These are phyloP conservation scores for Anthopleura xanthogrammica DNA, from an alignment of 92 coral and sea anemone species.

Conservation along the genomic window DNA sequence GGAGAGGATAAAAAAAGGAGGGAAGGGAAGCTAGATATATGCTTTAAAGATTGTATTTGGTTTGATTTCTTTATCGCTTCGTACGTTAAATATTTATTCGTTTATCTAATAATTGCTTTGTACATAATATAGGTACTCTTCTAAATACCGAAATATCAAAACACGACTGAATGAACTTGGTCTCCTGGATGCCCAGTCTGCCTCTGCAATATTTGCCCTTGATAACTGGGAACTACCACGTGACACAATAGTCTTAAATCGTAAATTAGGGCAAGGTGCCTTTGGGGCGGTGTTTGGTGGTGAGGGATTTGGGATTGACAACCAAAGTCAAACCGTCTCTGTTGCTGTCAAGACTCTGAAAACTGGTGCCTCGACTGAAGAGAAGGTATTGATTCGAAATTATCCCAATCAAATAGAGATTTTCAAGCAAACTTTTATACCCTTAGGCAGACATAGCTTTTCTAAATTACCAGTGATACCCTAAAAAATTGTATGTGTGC, in stretches of 20 bases:
- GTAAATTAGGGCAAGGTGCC: constrained; percentile 80
- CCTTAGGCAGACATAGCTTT: too few species aligned
- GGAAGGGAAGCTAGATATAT: too few species aligned
- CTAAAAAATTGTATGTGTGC: too few species aligned
- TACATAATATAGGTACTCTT: constrained; percentile 52
- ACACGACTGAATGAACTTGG: constrained; percentile 75
- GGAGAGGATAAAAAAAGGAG: not conserved
- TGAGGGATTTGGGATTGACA: constrained; percentile 57
- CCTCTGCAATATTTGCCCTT: constrained; percentile 61
- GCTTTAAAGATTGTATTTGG: too few species aligned
- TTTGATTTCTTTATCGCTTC: too few species aligned
- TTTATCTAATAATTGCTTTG: not conserved
- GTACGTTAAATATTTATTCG: not conserved
- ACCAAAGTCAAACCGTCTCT: constrained; percentile 47
- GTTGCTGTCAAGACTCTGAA: constrained; percentile 71
- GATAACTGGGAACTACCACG: constrained; percentile 79
- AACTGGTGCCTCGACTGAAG: constrained; percentile 65
- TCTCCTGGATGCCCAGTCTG: constrained; percentile 51
- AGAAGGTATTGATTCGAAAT: constrained; percentile 44
- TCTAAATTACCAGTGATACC: too few species aligned
- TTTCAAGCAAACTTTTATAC: too few species aligned
- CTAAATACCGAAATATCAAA: constrained; percentile 69
- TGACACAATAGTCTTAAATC: constrained; percentile 59
- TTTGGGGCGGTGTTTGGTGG: constrained; percentile 89
- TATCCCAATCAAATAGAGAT: too few species aligned